Percentiles rank a stretch among this genome's conserved stretches.
These are phyloP conservation scores for Rhabdomys pumilio DNA, from an alignment of 2,797 vertebrate genomes.

Conservation along the genomic window DNA sequence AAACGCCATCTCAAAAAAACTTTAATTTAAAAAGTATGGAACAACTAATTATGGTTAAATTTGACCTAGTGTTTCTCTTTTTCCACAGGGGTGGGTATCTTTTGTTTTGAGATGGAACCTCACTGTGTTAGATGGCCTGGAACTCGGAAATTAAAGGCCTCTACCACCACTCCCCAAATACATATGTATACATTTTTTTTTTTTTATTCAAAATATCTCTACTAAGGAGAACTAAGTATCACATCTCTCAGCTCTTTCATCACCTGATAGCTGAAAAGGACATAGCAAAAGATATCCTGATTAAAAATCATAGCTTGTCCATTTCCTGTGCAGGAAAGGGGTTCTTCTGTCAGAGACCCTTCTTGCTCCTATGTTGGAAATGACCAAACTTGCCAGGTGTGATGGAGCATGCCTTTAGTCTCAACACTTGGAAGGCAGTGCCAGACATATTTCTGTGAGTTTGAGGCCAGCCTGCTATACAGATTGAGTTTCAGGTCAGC, in stretches of 20 bases:
- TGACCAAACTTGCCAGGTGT: neutral
- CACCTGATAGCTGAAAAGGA: neutral
- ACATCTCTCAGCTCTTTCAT: neutral
- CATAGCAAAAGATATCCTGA: neutral
- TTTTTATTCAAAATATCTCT: neutral
- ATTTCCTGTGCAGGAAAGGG: neutral
- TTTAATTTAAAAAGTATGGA: neutral
- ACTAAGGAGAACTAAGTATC: neutral
- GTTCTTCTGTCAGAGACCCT: neutral
- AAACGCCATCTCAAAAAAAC: neutral
- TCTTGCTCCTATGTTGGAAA: constrained; percentile 9
- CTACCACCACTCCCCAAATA: neutral
- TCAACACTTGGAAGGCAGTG: neutral
- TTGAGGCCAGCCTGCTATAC: neutral
- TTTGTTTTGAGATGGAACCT: neutral
- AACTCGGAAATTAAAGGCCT: neutral
- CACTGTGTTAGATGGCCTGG: neutral
- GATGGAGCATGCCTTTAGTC: neutral
- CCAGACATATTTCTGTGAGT: neutral
- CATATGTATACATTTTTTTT: neutral
- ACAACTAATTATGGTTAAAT: neutral
- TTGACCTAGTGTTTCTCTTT: neutral
- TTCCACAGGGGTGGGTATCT: no score
- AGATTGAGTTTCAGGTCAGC: neutral
- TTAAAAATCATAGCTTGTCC: neutral